Evolutionary conservation across 2,888 invertebrate species (phyloP).

Genomic region (Spodoptera picta): DNA sequence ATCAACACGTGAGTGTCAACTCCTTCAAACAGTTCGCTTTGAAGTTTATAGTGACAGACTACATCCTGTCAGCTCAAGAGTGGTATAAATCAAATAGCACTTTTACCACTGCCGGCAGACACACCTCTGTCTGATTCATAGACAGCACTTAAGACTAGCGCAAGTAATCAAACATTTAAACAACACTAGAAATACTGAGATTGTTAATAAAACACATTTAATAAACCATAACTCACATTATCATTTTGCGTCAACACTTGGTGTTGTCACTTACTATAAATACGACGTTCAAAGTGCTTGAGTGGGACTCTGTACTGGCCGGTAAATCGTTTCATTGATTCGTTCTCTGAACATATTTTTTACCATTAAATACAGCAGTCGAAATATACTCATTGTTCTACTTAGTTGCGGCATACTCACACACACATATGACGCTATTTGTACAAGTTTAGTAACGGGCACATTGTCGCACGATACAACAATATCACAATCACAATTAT

Average conservation of each 20-base stretch:
- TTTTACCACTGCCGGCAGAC: slow-evolving; percentile 5
- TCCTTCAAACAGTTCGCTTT: slow-evolving; percentile 22
- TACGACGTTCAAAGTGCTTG: slow-evolving; percentile 21
- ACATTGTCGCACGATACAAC: slow-evolving; percentile 49
- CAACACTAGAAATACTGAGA: slow-evolving; percentile 5
- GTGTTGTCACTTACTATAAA: slow-evolving; percentile 28
- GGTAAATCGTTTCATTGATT: slow-evolving; percentile 37
- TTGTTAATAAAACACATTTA: slow-evolving; percentile 17
- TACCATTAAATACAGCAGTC: slow-evolving; percentile 26
- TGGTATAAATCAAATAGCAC: slow-evolving; percentile 20
- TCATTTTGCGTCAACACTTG: slow-evolving; percentile 31
- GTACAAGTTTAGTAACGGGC: slow-evolving; percentile 43
- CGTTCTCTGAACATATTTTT: slow-evolving; percentile 26
- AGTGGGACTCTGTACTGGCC: neutral
- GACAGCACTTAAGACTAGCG: neutral
- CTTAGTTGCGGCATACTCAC: slow-evolving; percentile 29
- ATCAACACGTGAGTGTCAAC: slow-evolving; percentile 11
- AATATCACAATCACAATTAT: slow-evolving; percentile 50
- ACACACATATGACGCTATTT: slow-evolving; percentile 30
- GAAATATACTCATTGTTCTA: slow-evolving; percentile 47
- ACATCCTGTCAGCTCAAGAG: slow-evolving; percentile 25
- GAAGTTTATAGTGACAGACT: slow-evolving; percentile 18
- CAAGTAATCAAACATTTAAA: slow-evolving; percentile 6
- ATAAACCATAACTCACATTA: slow-evolving; percentile 19
- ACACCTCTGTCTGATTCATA: slow-evolving; percentile 7